Conservation (phyloP, 64 coral and sea anemone genomes). For the Orbicella faveolata region DNA sequence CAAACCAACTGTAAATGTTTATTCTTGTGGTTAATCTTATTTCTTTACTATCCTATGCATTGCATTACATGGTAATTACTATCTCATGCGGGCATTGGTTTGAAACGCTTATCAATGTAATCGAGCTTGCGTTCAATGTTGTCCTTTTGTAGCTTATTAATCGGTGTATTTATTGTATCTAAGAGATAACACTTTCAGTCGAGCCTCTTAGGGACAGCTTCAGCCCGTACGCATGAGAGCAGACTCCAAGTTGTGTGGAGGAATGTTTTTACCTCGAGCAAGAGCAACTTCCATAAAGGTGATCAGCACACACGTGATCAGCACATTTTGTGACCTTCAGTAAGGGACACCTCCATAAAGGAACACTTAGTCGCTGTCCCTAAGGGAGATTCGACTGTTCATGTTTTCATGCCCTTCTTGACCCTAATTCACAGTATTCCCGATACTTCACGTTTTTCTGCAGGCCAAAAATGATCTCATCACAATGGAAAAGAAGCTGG, state of each 20-base stretch:
- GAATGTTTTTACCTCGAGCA: too few relatives aligned
- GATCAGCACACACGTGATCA: neutral
- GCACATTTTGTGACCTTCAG: neutral
- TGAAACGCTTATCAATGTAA: neutral
- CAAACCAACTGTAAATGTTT: neutral
- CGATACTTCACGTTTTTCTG: neutral
- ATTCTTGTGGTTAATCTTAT: neutral
- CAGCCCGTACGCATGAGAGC: too few relatives aligned
- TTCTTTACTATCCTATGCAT: neutral
- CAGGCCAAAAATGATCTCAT: conserved; percentile 82
- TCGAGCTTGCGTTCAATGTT: neutral
- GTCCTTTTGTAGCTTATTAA: neutral
- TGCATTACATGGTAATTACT: neutral
- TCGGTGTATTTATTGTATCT: neutral
- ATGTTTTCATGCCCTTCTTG: neutral
- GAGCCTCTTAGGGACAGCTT: neutral
- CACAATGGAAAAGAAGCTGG: conserved; percentile 68
- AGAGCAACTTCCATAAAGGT: too few relatives aligned
- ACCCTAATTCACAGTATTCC: neutral
- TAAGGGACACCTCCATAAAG: neutral
- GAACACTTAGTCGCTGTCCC: neutral
- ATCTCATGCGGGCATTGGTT: neutral
- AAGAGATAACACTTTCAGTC: neutral
- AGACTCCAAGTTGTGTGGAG: too few relatives aligned
- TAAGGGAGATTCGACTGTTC: neutral